Evolutionary conservation across 1,140 invertebrate genomes (phyloP).

Genomic region (Aphidius gifuensis): DNA sequence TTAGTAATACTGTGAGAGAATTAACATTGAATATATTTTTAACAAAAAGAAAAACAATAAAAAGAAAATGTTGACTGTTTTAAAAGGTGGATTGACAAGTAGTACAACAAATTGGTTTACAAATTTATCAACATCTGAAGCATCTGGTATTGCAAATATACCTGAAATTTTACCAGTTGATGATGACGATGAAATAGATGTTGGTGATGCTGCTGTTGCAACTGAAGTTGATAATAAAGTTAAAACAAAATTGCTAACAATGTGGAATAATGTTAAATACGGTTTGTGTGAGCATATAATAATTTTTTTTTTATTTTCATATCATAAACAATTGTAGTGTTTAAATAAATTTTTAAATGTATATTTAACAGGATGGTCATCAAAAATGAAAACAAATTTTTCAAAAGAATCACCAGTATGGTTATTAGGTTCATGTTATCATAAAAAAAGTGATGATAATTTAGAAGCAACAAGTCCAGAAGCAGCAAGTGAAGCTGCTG

Average conservation of each 20-base stretch:
- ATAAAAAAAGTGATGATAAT: conserved; percentile 60
- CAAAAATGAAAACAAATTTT: conserved; percentile 79
- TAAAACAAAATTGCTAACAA: conserved; percentile 75
- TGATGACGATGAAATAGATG: conserved; percentile 26
- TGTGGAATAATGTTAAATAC: conserved; percentile 91
- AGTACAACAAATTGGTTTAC: conserved; percentile 38
- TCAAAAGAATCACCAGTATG: conserved; percentile 84
- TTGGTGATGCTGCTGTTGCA: conserved; percentile 43
- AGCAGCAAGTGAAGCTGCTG: conserved; percentile 61
- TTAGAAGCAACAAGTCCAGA: conserved; percentile 57
- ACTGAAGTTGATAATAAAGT: conserved; percentile 70
- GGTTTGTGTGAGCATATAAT: conserved; percentile 53
- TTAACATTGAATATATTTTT: conserved; percentile 1
- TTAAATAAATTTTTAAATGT: background rate
- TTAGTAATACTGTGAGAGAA: too few species aligned
- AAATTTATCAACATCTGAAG: conserved; percentile 38
- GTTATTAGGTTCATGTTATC: conserved; percentile 78
- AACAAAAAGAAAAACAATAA: too few species aligned
- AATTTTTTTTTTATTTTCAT: background rate
- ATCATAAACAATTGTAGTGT: background rate
- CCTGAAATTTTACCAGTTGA: conserved; percentile 31
- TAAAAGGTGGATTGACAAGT: conserved; percentile 37
- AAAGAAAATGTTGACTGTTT: conserved; percentile 3
- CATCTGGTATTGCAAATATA: conserved; percentile 33
- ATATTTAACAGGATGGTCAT: conserved; percentile 61